Evolutionary conservation across 2,113 vertebrate genomes (phyloP).

Genomic region (Alosa alosa): DNA sequence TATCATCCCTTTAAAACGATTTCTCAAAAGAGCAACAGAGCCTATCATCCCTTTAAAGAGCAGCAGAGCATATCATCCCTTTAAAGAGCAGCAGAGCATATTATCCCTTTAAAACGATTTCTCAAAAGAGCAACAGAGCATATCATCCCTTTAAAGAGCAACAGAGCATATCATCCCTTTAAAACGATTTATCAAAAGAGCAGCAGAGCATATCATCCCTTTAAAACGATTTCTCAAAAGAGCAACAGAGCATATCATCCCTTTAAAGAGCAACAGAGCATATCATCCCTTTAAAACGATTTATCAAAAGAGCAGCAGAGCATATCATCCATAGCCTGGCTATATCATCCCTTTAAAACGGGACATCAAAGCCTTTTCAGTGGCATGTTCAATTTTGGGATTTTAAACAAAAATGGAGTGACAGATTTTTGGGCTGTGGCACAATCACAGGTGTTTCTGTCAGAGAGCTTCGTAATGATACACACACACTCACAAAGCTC

Average conservation of each 20-base stretch:
- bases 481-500: neutral
- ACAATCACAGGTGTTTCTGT: neutral
- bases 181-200: neutral
- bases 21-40: too few species aligned
- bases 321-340: neutral
- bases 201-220: neutral
- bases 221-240: neutral
- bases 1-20: too few species aligned
- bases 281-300: neutral
- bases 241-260: neutral
- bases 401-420: neutral
- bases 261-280: neutral
- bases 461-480: slow-evolving; percentile 13
- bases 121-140: too few species aligned
- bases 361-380: neutral
- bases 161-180: neutral
- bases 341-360: neutral
- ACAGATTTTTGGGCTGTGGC: neutral
- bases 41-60: neutral
- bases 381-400: neutral
- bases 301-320: neutral
- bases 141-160: too few species aligned
- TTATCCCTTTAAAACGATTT: neutral
- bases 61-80: neutral
- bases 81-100: neutral